Conservation (phyloP, 2,113 vertebrate species). For the Bos javanicus region DNA sequence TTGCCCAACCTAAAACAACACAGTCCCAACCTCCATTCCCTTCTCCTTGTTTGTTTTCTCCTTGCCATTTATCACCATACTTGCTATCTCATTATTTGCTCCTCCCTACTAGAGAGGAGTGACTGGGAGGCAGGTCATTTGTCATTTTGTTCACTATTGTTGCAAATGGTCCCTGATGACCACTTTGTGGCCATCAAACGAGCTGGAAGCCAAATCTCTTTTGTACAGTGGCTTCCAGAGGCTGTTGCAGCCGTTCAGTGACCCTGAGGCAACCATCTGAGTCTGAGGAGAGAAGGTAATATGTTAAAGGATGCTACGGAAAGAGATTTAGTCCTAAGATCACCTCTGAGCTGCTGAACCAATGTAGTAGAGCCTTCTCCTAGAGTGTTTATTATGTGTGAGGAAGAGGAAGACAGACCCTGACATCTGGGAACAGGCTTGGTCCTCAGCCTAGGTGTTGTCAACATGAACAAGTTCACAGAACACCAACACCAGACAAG, state of each 20-base stretch:
- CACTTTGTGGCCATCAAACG: not conserved
- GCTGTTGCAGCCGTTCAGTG: not conserved
- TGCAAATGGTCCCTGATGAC: not conserved
- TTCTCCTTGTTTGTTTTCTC: not conserved
- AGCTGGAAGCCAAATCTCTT: not conserved
- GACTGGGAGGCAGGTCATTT: not conserved
- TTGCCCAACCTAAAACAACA: not conserved
- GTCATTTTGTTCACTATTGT: not conserved
- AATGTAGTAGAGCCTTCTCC: not conserved
- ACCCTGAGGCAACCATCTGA: not conserved
- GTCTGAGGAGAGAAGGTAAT: not conserved
- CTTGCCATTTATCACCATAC: too few relatives aligned
- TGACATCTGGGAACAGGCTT: not conserved
- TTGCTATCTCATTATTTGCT: not conserved
- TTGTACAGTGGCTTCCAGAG: not conserved
- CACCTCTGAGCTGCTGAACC: not conserved
- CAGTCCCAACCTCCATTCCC: not conserved
- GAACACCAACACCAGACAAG: not conserved
- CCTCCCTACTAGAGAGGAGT: not conserved
- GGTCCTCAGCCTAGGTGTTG: not conserved
- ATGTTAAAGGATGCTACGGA: not conserved
- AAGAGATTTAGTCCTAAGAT: not conserved
- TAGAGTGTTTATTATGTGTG: not conserved
- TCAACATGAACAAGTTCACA: not conserved
- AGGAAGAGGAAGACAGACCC: not conserved